Conservation (phyloP, 2,797 vertebrate species). For the Aphelocoma californica region DNA sequence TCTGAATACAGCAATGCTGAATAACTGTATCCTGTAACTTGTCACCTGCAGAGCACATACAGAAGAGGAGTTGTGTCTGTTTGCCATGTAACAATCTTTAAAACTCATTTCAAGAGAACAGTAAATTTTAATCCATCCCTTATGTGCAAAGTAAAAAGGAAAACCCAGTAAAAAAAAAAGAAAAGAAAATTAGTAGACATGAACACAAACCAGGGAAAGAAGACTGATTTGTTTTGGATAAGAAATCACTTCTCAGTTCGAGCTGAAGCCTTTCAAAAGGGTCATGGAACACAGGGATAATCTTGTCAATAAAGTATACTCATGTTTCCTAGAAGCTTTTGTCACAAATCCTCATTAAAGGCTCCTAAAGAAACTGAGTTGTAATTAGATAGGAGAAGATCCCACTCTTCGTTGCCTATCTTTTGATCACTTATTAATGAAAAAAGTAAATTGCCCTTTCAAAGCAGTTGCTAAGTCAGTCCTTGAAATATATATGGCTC, state of each 20-base stretch:
- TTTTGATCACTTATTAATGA: conserved; percentile 16
- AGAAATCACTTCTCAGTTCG: neutral
- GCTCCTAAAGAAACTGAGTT: neutral
- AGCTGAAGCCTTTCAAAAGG: neutral
- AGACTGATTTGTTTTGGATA: neutral
- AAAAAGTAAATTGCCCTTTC: neutral
- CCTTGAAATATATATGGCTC: neutral
- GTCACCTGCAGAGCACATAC: neutral
- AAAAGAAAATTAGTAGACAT: neutral
- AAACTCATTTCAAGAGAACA: neutral
- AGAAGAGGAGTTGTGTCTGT: neutral
- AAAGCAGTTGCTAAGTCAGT: neutral
- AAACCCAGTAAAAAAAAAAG: neutral
- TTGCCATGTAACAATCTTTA: neutral
- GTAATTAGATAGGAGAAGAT: neutral
- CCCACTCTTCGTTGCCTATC: neutral
- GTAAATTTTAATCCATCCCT: neutral
- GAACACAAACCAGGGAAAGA: neutral
- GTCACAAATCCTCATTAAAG: conserved; percentile 34
- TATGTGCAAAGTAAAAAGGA: neutral
- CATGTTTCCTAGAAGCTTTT: neutral
- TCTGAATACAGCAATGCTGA: neutral
- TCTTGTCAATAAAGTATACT: neutral
- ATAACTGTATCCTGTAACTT: neutral
- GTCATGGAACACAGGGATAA: neutral